These are phyloP conservation scores for Syngnathus typhle DNA, from an alignment of 2,113 vertebrate species.

Conservation along the genomic window DNA sequence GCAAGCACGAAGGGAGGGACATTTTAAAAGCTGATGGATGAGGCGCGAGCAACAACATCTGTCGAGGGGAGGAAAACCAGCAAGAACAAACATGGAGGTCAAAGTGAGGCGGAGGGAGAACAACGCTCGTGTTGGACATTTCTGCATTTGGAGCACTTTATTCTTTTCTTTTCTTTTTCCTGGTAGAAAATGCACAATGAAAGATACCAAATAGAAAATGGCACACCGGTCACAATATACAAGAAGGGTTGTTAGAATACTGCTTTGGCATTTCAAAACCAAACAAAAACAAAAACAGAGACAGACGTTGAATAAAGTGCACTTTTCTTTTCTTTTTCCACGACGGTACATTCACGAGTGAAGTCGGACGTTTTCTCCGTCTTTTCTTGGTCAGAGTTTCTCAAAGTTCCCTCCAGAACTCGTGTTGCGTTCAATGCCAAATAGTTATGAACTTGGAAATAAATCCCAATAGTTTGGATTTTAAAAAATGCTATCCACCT, in stretches of 20 bases:
- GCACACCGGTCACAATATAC: conserved; percentile 61
- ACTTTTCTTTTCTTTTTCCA: conserved; percentile 50
- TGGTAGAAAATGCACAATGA: conserved; percentile 67
- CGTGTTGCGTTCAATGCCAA: conserved; percentile 69
- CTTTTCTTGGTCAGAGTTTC: conserved; percentile 71
- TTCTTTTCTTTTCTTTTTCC: conserved; percentile 10
- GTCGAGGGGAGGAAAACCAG: no score
- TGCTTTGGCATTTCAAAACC: conserved; percentile 82
- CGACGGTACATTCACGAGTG: conserved; percentile 77
- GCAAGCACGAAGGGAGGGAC: no score
- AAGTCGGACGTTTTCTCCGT: conserved; percentile 69
- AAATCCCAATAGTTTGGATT: no score
- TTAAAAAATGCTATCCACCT: no score
- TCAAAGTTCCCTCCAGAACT: conserved; percentile 43
- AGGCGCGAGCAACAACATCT: no score
- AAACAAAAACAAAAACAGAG: neutral
- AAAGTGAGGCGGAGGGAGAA: neutral
- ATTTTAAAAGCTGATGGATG: no score
- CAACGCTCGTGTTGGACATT: neutral
- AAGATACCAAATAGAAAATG: conserved; percentile 70
- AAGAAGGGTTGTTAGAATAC: conserved; percentile 75
- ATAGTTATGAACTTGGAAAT: no score
- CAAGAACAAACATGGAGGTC: no score
- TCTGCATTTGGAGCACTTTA: conserved; percentile 40
- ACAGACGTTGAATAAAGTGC: conserved; percentile 86